Evolutionary conservation across 2,888 invertebrate genomes (phyloP).

Genomic region (Thelaira solivaga): DNA sequence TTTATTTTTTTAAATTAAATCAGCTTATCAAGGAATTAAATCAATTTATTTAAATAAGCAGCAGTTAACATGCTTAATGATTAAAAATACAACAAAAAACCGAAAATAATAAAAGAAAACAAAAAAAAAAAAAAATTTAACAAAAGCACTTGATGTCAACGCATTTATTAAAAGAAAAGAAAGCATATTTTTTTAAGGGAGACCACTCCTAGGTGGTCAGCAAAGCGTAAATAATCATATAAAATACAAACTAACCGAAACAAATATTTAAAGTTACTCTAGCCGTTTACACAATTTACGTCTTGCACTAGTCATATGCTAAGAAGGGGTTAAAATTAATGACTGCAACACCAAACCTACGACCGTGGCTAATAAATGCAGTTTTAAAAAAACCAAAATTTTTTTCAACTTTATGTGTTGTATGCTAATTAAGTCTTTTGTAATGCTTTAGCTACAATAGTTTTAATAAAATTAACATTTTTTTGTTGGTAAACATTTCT

Average conservation of each 20-base stretch:
- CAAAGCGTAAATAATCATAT: conserved; percentile 73
- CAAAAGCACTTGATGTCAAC: conserved; percentile 52
- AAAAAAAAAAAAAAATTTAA: background rate
- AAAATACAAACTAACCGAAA: conserved; percentile 16
- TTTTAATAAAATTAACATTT: background rate
- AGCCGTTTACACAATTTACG: background rate
- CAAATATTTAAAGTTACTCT: background rate
- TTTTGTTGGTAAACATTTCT: background rate
- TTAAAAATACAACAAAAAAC: background rate
- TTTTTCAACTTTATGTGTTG: too few relatives aligned
- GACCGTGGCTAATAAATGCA: background rate
- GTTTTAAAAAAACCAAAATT: conserved; percentile 2
- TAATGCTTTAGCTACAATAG: background rate
- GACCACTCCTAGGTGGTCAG: conserved; percentile 72
- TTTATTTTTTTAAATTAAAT: conserved; percentile 1
- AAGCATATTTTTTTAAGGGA: background rate
- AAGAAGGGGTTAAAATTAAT: conserved; percentile 31
- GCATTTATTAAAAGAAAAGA: conserved; percentile 46
- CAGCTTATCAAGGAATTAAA: conserved; percentile 39
- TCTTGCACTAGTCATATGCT: background rate
- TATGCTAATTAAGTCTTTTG: conserved; percentile 40
- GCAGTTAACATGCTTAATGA: conserved; percentile 38
- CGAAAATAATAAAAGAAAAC: background rate
- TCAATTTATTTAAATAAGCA: conserved; percentile 47
- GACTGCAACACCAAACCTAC: background rate